A percentile compares a stretch with the other conserved stretches of the same genome.
Conservation (phyloP, 2,888 invertebrate genomes). For the Hetaerina titia region DNA sequence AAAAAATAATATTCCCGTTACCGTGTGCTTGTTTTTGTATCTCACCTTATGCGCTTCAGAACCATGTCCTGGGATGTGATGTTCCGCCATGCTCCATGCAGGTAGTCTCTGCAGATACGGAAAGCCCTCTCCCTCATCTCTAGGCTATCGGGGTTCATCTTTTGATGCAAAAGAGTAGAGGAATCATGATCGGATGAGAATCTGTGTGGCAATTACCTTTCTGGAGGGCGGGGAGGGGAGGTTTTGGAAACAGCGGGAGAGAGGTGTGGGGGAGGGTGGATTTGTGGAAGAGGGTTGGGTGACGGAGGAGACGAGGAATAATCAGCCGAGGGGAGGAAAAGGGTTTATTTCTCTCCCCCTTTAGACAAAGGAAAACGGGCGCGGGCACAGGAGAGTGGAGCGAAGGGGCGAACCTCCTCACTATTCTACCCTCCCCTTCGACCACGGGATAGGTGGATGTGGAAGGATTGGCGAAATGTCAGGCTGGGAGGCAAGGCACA, state of each 20-base stretch:
- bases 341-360: background rate
- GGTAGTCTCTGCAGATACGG: conserved; percentile 76
- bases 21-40: background rate
- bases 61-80: conserved; percentile 76
- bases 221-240: background rate
- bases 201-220: background rate
- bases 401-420: background rate
- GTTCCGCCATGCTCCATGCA: conserved; percentile 77
- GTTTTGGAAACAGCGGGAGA: no score
- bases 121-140: conserved; percentile 75
- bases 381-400: no score
- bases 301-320: background rate
- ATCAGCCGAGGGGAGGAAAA: background rate
- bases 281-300: background rate
- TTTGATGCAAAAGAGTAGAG: conserved; percentile 47
- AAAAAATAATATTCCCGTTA: background rate
- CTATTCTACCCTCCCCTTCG: background rate
- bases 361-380: no score
- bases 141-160: conserved; percentile 69
- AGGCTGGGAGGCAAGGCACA: no score
- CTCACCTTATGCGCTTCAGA: conserved; percentile 76
- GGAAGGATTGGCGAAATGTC: background rate
- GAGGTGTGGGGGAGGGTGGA: background rate
- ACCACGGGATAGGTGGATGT: background rate
- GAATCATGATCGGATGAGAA: conserved; percentile 32